A percentile compares a stretch with the other conserved stretches of the same genome.
Evolutionary conservation across 1,140 invertebrate species (phyloP).

Genomic region (Hormaphis cornu): DNA sequence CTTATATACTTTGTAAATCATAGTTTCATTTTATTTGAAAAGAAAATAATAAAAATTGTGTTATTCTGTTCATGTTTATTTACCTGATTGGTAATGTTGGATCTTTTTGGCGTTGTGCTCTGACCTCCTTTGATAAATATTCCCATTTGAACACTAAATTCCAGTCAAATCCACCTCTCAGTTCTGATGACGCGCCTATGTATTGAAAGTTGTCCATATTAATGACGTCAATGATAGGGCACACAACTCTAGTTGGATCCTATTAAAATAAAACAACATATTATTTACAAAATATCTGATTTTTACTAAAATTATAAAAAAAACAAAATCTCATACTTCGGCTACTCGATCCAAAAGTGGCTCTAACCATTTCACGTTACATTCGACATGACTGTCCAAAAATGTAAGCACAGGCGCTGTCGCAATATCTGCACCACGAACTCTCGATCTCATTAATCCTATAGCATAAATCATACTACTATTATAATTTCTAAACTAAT

Average conservation of each 20-base stretch:
- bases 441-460: conserved; percentile 73
- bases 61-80: too few species aligned
- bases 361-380: conserved; percentile 91
- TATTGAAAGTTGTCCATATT: conserved; percentile 98
- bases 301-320: neutral
- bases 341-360: conserved; percentile 84
- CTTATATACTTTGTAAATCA: neutral
- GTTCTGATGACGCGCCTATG: conserved; percentile 81
- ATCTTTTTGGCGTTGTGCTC: conserved; percentile 6
- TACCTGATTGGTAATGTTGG: conserved; percentile 27
- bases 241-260: conserved; percentile 80
- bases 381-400: conserved; percentile 95
- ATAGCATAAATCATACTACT: neutral
- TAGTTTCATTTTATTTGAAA: too few species aligned
- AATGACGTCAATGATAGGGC: conserved; percentile 94
- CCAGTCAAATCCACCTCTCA: conserved; percentile 94
- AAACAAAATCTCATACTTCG: conserved; percentile 48
- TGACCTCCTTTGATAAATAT: conserved; percentile 54
- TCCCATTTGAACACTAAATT: conserved; percentile 95
- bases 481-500: neutral
- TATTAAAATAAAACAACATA: conserved; percentile 43
- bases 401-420: conserved; percentile 87
- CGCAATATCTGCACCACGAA: conserved; percentile 79
- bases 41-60: too few species aligned
- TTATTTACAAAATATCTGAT: neutral